Conservation (phyloP, 2,797 vertebrate genomes). For the Psittacula echo region DNA sequence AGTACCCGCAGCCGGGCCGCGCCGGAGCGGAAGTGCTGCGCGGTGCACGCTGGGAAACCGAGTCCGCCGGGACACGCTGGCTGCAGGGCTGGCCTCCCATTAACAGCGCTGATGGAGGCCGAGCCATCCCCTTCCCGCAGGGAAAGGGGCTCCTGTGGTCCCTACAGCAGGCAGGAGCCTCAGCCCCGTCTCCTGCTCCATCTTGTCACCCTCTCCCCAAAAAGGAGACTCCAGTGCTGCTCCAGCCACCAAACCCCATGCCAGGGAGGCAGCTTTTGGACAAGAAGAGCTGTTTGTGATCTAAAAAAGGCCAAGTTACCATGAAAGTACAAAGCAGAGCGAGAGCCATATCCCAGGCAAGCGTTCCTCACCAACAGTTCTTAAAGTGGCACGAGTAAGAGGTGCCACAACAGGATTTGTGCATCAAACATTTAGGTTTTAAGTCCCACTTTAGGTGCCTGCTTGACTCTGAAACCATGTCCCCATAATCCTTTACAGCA, state of each 20-base stretch:
- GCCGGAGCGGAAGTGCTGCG: not conserved
- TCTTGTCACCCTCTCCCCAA: not conserved
- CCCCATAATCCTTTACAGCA: rapidly evolving
- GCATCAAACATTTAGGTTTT: too few relatives aligned
- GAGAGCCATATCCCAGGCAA: not conserved
- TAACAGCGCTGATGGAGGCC: not conserved
- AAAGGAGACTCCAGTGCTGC: not conserved
- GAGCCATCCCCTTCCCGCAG: not conserved
- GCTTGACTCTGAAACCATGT: too few relatives aligned
- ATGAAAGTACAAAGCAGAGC: conserved; percentile 31
- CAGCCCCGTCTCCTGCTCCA: not conserved
- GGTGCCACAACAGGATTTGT: not conserved
- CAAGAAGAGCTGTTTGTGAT: conserved; percentile 9
- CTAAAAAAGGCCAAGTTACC: conserved; percentile 50
- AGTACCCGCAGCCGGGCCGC: rapidly evolving
- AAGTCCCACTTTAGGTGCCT: too few relatives aligned
- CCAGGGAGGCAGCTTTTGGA: not conserved
- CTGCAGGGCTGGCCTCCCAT: not conserved
- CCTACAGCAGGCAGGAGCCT: not conserved
- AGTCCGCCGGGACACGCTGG: rapidly evolving
- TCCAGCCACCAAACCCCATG: not conserved
- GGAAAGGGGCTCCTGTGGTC: rapidly evolving
- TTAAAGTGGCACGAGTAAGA: not conserved
- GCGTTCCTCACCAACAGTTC: not conserved
- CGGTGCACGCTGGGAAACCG: not conserved